A percentile compares a stretch with the other conserved stretches of the same genome.
Conservation (phyloP, 1,140 invertebrate species). For the Drosophila micromelanica region DNA sequence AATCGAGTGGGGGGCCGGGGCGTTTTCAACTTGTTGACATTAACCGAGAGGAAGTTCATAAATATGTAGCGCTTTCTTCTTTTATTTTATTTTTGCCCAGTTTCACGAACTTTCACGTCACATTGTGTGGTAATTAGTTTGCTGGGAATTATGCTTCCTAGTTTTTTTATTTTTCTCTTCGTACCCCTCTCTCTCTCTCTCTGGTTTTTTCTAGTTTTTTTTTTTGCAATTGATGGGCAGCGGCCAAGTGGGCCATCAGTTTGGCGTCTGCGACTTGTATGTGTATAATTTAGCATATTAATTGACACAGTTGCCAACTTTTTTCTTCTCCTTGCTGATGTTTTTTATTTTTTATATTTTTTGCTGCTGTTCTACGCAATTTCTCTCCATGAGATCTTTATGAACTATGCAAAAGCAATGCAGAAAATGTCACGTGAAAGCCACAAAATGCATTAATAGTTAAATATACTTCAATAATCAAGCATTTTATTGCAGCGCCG, state of each 20-base stretch:
- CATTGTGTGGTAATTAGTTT: conserved; percentile 77
- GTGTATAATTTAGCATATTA: conserved; percentile 82
- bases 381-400: conserved; percentile 73
- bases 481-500: conserved; percentile 63
- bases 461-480: conserved; percentile 26
- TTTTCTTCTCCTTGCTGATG: conserved; percentile 30
- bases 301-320: conserved; percentile 75
- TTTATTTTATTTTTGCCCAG: conserved; percentile 23
- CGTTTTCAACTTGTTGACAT: conserved; percentile 26
- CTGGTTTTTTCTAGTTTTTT: conserved; percentile 7
- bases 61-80: conserved; percentile 45
- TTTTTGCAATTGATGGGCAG: conserved; percentile 78
- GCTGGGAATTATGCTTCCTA: conserved; percentile 81
- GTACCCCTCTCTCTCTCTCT: conserved; percentile 3
- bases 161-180: conserved; percentile 26
- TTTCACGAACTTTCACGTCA: conserved; percentile 53
- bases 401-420: conserved; percentile 76
- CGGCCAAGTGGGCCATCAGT: conserved; percentile 67
- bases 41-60: conserved; percentile 48
- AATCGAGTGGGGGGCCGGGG: conserved; percentile 3
- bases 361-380: conserved; percentile 63
- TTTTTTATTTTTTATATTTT: conserved; percentile 37
- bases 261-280: conserved; percentile 54
- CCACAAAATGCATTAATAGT: conserved; percentile 68
- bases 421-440: conserved; percentile 74